phyloP scores from a whole-genome alignment of 2,797 vertebrate species.

The Clarias platycephalus region DNA sequence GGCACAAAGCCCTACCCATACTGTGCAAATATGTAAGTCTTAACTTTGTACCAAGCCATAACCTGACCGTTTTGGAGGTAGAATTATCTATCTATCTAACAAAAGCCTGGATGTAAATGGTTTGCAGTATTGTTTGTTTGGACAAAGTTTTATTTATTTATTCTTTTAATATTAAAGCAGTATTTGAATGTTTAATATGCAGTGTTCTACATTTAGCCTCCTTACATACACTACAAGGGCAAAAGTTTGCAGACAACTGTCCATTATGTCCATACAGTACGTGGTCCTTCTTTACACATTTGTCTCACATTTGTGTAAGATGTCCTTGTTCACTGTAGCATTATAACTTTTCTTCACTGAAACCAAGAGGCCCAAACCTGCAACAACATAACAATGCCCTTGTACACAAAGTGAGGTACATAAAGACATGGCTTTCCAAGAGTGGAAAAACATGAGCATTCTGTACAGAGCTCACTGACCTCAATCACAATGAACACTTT shows the following conservation, averaged over 20 bases:
- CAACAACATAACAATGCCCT: neutral
- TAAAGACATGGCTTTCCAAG: neutral
- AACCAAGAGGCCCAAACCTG: neutral
- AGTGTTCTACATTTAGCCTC: neutral
- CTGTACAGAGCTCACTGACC: neutral
- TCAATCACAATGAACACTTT: neutral
- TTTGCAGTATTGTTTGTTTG: neutral
- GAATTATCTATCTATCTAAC: neutral
- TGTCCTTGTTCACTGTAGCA: neutral
- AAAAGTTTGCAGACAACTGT: neutral
- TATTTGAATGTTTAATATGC: neutral
- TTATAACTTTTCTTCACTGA: neutral
- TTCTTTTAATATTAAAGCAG: neutral
- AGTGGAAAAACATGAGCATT: neutral
- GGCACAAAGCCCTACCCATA: conserved; percentile 14
- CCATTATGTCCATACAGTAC: neutral
- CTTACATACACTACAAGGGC: neutral
- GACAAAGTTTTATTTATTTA: neutral
- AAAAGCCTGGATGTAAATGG: neutral
- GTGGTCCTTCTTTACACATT: neutral
- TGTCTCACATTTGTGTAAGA: neutral
- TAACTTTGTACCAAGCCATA: conserved; percentile 39
- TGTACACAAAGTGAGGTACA: neutral
- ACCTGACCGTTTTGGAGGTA: conserved; percentile 2
- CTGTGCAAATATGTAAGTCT: conserved; percentile 33